These are phyloP conservation scores for Brachypalpus laphriformis DNA, from an alignment of 2,888 invertebrate species.

Conservation along the genomic window DNA sequence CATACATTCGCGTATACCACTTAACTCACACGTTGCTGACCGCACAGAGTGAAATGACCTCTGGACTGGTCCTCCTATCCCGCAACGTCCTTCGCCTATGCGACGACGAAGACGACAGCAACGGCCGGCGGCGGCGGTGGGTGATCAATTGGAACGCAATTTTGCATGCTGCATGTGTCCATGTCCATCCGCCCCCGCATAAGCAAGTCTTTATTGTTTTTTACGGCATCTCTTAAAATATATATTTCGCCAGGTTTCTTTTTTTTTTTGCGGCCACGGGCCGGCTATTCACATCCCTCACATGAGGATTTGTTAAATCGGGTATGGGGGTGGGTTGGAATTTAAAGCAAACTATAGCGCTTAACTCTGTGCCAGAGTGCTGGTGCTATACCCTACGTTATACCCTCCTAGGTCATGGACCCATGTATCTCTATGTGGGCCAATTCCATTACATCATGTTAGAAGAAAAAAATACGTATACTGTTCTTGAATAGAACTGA, in stretches of 20 bases:
- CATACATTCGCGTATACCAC: not conserved
- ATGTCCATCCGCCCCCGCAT: conserved; percentile 37
- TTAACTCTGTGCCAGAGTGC: too few species aligned
- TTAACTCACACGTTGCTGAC: not conserved
- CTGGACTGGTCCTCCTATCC: conserved; percentile 2
- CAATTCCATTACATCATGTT: too few species aligned
- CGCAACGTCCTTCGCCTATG: not conserved
- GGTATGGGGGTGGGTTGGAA: not conserved
- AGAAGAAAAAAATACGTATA: too few species aligned
- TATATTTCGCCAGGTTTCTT: conserved; percentile 24
- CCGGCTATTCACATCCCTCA: conserved; percentile 43
- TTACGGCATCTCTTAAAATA: conserved; percentile 35
- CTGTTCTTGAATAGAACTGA: too few species aligned
- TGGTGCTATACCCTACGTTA: too few species aligned
- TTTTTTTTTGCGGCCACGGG: not conserved
- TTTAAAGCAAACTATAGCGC: too few species aligned
- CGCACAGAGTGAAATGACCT: conserved; percentile 62
- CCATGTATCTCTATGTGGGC: too few species aligned
- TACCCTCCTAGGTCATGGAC: too few species aligned
- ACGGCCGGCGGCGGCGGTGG: not conserved
- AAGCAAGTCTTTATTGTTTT: conserved; percentile 22
- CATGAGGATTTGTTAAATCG: not conserved
- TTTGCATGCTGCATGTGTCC: conserved; percentile 43
- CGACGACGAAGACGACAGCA: not conserved
- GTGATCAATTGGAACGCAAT: conserved; percentile 48